phyloP scores from a whole-genome alignment of 1,140 invertebrate species.

The Diorhabda sublineata region DNA sequence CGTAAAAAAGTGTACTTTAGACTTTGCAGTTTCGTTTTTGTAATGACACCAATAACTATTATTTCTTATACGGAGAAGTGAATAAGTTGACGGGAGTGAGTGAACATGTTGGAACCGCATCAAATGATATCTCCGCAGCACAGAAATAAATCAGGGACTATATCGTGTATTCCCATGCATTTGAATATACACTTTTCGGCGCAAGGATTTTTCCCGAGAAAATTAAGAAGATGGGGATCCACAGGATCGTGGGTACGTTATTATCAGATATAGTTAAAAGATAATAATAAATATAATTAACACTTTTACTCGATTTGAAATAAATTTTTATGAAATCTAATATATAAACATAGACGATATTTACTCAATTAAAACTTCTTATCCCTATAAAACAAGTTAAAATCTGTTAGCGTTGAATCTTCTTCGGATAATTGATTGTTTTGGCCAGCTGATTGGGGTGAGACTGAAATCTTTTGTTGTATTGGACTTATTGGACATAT shows the following conservation, averaged over 20 bases:
- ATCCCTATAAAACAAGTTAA: too few relatives aligned
- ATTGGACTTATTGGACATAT: too few relatives aligned
- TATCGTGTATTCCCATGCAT: conserved; percentile 49
- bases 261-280: neutral
- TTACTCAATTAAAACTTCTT: too few relatives aligned
- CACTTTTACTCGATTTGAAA: too few relatives aligned
- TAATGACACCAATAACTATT: neutral
- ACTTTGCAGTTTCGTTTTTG: neutral
- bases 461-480: too few relatives aligned
- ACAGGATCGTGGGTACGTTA: conserved; percentile 63
- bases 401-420: too few relatives aligned
- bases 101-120: conserved; percentile 30
- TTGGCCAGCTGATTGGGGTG: too few relatives aligned
- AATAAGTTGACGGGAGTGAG: conserved; percentile 9
- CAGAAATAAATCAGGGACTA: conserved; percentile 44
- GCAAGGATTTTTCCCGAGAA: conserved; percentile 53
- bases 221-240: conserved; percentile 63
- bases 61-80: neutral
- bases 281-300: neutral
- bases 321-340: too few relatives aligned
- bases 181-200: conserved; percentile 48
- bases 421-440: too few relatives aligned
- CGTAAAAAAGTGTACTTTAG: conserved; percentile 2
- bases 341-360: too few relatives aligned
- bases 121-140: conserved; percentile 34